Evolutionary conservation across 2,113 vertebrate genomes (phyloP).

Genomic region (Sphyrna mokarran): DNA sequence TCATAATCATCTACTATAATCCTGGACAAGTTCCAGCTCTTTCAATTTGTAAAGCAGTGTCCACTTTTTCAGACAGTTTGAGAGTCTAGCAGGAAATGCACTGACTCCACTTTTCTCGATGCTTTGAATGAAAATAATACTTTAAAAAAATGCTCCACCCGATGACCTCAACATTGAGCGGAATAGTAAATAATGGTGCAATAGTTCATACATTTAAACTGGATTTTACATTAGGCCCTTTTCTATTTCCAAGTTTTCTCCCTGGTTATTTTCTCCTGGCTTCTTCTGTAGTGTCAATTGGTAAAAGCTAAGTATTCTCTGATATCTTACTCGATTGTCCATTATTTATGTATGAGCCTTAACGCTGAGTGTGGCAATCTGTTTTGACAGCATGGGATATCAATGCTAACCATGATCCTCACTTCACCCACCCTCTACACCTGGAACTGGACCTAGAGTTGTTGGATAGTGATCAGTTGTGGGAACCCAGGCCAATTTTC

Average conservation of each 20-base stretch:
- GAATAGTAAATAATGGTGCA: neutral
- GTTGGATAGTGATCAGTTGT: neutral
- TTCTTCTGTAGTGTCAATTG: neutral
- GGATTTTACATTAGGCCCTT: neutral
- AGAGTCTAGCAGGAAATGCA: neutral
- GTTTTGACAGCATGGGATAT: neutral
- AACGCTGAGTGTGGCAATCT: neutral
- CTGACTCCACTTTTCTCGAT: neutral
- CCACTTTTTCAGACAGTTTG: neutral
- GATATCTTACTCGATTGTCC: neutral
- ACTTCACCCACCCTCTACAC: neutral
- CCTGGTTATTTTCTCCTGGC: neutral
- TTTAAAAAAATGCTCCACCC: neutral
- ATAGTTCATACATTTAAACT: neutral
- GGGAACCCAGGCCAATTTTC: neutral
- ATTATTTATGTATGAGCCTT: neutral
- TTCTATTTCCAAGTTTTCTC: neutral
- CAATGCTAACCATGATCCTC: neutral
- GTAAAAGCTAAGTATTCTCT: neutral
- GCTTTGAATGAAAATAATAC: conserved; percentile 30
- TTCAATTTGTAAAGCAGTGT: neutral
- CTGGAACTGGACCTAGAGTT: neutral
- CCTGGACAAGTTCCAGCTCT: neutral
- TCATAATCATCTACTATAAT: neutral
- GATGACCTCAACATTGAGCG: neutral